Conservation (phyloP, 2,113 vertebrate genomes). For the Hippolais icterina region DNA sequence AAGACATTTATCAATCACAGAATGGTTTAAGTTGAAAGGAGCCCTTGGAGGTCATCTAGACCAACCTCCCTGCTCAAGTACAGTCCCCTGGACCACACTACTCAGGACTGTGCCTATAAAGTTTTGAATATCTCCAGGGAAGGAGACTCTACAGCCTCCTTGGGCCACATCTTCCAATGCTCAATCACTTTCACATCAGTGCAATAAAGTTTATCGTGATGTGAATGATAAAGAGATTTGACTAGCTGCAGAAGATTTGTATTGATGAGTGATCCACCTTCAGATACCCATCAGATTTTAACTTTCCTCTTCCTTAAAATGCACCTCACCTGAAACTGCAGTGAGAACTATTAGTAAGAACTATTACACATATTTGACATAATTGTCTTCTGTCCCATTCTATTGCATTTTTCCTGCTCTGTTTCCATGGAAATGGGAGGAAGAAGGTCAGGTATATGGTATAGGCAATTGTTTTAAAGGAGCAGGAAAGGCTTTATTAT, state of each 20-base stretch:
- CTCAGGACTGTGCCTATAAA: background rate
- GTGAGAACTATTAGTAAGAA: background rate
- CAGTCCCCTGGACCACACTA: background rate
- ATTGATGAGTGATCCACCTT: background rate
- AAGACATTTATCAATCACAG: background rate
- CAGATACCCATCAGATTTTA: background rate
- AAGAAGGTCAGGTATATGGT: background rate
- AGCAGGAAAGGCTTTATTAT: background rate
- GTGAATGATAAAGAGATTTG: background rate
- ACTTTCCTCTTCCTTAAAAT: background rate
- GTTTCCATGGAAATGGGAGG: slow-evolving; percentile 28
- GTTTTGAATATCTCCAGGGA: background rate
- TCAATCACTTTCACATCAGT: background rate
- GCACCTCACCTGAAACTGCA: background rate
- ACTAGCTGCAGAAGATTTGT: background rate
- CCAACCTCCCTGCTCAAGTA: background rate
- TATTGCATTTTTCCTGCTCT: background rate
- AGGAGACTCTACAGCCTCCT: background rate
- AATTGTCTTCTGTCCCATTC: background rate
- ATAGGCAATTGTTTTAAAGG: background rate
- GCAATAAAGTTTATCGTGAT: background rate
- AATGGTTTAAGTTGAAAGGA: background rate
- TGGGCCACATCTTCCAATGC: background rate
- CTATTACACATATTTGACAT: background rate
- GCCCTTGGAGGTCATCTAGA: background rate